Evolutionary conservation across 2,888 invertebrate genomes (phyloP).

Genomic region (Iselma pallidipennis): DNA sequence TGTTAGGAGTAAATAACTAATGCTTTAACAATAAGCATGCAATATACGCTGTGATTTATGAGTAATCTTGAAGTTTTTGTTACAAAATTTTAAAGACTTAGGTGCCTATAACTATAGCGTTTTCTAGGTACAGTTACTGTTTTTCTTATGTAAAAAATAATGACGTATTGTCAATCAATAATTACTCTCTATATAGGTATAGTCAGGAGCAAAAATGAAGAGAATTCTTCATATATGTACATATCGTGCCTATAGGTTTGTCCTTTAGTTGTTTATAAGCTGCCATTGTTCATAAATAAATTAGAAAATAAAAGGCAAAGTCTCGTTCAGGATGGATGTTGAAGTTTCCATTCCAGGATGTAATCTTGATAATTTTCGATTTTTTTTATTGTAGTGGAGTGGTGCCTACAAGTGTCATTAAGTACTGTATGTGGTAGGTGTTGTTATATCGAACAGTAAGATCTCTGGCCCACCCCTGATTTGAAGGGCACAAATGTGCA

Average conservation of each 20-base stretch:
- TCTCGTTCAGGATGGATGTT: background rate
- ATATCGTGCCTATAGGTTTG: background rate
- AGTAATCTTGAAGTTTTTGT: conserved; percentile 9
- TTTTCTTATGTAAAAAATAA: conserved; percentile 1
- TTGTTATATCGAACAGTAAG: conserved; percentile 25
- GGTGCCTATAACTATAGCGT: background rate
- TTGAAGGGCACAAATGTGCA: conserved; percentile 35
- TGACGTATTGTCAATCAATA: conserved; percentile 17
- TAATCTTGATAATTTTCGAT: background rate
- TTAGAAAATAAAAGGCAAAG: background rate
- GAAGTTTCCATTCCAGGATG: background rate
- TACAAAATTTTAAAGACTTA: conserved; percentile 10
- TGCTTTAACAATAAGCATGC: background rate
- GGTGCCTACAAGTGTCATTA: conserved; percentile 15
- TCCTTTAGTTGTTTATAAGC: background rate
- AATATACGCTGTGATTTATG: background rate
- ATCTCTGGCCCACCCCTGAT: conserved; percentile 30
- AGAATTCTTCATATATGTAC: conserved; percentile 11
- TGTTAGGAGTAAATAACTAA: background rate
- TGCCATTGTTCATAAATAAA: background rate
- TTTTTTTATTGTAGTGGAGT: background rate
- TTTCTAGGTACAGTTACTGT: conserved; percentile 3
- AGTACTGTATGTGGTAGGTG: conserved; percentile 12
- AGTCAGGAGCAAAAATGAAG: too few relatives aligned
- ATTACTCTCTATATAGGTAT: conserved; percentile 12